Conservation (phyloP, 1,140 invertebrate species). For the Dysdera silvatica region DNA sequence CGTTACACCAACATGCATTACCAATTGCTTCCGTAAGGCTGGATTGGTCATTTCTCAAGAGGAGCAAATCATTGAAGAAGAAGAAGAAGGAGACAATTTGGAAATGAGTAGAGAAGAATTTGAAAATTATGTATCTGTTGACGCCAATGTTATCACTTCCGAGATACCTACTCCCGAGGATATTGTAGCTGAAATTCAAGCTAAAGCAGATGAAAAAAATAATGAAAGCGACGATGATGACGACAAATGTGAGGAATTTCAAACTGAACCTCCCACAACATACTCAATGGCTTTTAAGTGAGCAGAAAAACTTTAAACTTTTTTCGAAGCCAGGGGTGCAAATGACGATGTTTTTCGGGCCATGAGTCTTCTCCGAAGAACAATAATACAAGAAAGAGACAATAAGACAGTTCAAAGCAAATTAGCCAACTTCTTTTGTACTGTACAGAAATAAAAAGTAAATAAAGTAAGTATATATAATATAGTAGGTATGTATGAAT, state of each 20-base stretch:
- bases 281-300: slow-evolving; percentile 8
- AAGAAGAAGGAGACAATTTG: too few relatives aligned
- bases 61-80: too few relatives aligned
- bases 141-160: not conserved
- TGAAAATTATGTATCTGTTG: not conserved
- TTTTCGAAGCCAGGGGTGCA: slow-evolving; percentile 4
- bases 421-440: too few relatives aligned
- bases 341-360: slow-evolving; percentile 8
- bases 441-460: too few relatives aligned
- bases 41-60: not conserved
- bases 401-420: too few relatives aligned
- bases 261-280: not conserved
- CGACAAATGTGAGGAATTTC: slow-evolving; percentile 4
- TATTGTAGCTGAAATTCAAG: not conserved
- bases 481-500: too few relatives aligned
- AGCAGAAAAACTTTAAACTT: slow-evolving; percentile 6
- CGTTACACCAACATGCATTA: not conserved
- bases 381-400: slow-evolving; percentile 10
- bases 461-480: too few relatives aligned
- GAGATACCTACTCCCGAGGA: not conserved
- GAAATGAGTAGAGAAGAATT: not conserved
- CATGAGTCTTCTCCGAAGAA: slow-evolving; percentile 10
- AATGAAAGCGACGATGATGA: not conserved
- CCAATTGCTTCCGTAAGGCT: not conserved
- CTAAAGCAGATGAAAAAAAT: not conserved